Conservation (phyloP, 2,113 vertebrate genomes). For the Dicentrarchus labrax region DNA sequence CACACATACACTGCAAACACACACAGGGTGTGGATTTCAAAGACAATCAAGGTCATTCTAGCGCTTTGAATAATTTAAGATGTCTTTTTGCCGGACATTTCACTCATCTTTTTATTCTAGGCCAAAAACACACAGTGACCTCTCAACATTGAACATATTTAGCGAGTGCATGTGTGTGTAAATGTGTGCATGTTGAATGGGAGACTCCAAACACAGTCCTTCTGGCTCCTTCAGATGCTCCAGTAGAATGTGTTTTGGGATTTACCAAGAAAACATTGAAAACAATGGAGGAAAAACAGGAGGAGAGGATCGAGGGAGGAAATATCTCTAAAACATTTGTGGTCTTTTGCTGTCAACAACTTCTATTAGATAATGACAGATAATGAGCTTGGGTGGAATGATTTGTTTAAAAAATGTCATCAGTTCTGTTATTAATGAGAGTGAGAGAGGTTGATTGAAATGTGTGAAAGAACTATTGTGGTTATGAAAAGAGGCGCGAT, state of each 20-base stretch:
- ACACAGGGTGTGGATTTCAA: slow-evolving; percentile 66
- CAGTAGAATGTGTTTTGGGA: slow-evolving; percentile 25
- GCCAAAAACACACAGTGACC: slow-evolving; percentile 56
- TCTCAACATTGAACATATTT: slow-evolving; percentile 40
- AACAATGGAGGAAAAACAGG: neutral
- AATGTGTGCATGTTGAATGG: slow-evolving; percentile 5
- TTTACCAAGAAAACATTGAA: slow-evolving; percentile 18
- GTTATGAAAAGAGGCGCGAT: slow-evolving; percentile 6
- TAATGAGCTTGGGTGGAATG: slow-evolving; percentile 33
- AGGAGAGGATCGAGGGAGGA: neutral
- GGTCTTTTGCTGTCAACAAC: neutral
- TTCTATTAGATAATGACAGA: slow-evolving; percentile 36
- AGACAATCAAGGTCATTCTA: slow-evolving; percentile 76
- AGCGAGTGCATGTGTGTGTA: neutral
- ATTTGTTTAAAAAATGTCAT: slow-evolving; percentile 34
- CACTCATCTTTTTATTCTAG: slow-evolving; percentile 29
- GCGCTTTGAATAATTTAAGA: slow-evolving; percentile 71
- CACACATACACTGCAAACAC: slow-evolving; percentile 23
- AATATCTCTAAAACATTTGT: slow-evolving; percentile 13
- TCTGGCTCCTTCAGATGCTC: slow-evolving; percentile 21
- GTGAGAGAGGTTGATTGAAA: slow-evolving; percentile 10
- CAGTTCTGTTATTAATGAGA: slow-evolving; percentile 36
- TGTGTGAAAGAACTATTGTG: slow-evolving; percentile 10
- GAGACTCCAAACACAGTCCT: slow-evolving; percentile 18
- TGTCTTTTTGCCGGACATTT: slow-evolving; percentile 57